Evolutionary conservation across 2,888 invertebrate genomes (phyloP).

Genomic region (Copidosoma aretas): DNA sequence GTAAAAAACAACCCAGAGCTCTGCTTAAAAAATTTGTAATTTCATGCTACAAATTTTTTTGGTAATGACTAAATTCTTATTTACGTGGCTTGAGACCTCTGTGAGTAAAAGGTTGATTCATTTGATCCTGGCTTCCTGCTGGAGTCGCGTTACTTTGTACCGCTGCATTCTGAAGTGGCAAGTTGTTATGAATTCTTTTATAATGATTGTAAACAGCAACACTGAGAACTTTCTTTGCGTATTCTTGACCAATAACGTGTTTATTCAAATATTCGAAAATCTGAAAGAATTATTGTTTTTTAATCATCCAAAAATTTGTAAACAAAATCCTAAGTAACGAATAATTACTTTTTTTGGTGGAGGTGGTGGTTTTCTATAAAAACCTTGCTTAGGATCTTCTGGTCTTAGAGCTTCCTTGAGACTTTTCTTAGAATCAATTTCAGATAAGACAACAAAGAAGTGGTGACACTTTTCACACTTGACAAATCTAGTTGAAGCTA

Average conservation of each 20-base stretch:
- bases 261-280: slow-evolving; percentile 96
- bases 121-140: slow-evolving; percentile 65
- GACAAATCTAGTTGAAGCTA: slow-evolving; percentile 89
- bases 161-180: slow-evolving; percentile 65
- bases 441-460: slow-evolving; percentile 95
- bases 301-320: slow-evolving; percentile 3
- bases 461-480: slow-evolving; percentile 98
- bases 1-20: slow-evolving; percentile 4
- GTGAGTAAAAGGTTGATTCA: slow-evolving; percentile 74
- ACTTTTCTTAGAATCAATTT: slow-evolving; percentile 88
- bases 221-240: slow-evolving; percentile 95
- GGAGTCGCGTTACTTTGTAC: slow-evolving; percentile 53
- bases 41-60: not conserved
- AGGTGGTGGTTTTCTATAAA: slow-evolving; percentile 86
- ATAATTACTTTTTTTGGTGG: slow-evolving; percentile 81
- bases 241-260: slow-evolving; percentile 96
- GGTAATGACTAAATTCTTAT: slow-evolving; percentile 46
- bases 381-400: slow-evolving; percentile 73
- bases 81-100: slow-evolving; percentile 69
- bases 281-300: slow-evolving; percentile 57
- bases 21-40: slow-evolving; percentile 4
- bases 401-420: slow-evolving; percentile 76
- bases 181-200: slow-evolving; percentile 95
- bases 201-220: slow-evolving; percentile 99
- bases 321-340: slow-evolving; percentile 18